These are phyloP conservation scores for Hyla sarda DNA, from an alignment of 2,113 vertebrate species.

Conservation along the genomic window DNA sequence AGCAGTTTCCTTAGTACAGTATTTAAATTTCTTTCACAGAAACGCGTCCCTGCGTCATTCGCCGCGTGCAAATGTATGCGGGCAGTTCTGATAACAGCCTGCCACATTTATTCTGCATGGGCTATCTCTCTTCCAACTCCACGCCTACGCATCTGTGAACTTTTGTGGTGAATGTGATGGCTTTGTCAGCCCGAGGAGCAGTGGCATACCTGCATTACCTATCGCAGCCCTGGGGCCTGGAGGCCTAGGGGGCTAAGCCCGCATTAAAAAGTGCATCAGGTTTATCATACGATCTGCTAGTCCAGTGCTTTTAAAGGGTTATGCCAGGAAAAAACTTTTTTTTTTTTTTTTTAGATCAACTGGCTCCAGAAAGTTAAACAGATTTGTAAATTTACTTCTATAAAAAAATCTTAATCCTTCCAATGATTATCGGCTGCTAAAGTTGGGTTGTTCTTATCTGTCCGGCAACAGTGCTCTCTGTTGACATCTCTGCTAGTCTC, in stretches of 20 bases:
- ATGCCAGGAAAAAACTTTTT: no score
- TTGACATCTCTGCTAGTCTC: no score
- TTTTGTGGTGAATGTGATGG: neutral
- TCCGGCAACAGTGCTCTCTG: no score
- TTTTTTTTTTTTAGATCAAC: no score
- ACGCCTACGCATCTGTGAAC: neutral
- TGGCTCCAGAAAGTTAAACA: no score
- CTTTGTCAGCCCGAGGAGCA: neutral
- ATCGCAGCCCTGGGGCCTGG: neutral
- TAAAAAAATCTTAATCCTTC: no score
- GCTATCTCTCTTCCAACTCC: neutral
- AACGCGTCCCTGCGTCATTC: neutral
- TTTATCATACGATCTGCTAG: no score
- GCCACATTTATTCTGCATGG: neutral
- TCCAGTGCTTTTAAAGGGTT: no score
- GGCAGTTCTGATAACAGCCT: neutral
- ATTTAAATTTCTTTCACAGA: slow-evolving; percentile 13
- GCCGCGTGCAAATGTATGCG: neutral
- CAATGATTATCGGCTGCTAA: no score
- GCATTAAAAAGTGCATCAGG: no score
- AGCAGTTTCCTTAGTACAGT: neutral
- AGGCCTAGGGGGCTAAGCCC: neutral
- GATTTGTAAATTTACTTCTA: no score
- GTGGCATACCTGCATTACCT: neutral
- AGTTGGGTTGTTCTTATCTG: no score